Percentiles rank a stretch among this genome's conserved stretches.
These are phyloP conservation scores for Helicoverpa armigera DNA, from an alignment of 1,140 invertebrate species.

Conservation along the genomic window DNA sequence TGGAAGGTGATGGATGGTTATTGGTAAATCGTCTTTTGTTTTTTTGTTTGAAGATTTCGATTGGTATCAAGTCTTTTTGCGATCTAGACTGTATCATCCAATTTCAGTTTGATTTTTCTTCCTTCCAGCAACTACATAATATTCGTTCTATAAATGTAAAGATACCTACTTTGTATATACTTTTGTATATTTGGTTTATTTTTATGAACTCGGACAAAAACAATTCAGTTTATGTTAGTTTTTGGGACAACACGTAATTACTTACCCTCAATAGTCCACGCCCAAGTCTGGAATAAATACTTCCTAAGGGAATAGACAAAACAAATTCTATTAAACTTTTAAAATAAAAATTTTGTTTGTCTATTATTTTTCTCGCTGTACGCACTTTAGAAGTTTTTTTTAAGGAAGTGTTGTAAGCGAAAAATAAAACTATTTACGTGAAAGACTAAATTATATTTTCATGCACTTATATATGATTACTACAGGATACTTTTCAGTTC, in stretches of 20 bases:
- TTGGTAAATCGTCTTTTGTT: background rate
- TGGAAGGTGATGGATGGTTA: constrained; percentile 4
- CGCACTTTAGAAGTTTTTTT: background rate
- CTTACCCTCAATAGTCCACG: background rate
- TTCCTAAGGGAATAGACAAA: background rate
- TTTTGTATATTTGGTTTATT: too few relatives aligned
- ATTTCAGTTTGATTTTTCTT: too few relatives aligned
- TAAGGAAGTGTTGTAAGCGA: background rate
- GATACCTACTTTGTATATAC: too few relatives aligned
- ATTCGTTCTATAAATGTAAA: too few relatives aligned
- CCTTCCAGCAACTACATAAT: too few relatives aligned
- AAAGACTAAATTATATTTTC: too few relatives aligned
- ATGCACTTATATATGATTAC: too few relatives aligned
- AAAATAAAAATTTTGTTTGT: background rate
- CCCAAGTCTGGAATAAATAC: constrained; percentile 15
- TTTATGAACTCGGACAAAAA: background rate
- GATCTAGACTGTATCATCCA: too few relatives aligned
- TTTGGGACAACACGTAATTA: background rate
- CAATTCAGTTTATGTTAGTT: background rate
- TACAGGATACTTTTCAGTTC: too few relatives aligned
- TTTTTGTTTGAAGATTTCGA: too few relatives aligned
- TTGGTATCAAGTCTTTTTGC: too few relatives aligned
- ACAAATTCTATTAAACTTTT: constrained; percentile 3
- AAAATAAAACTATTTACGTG: background rate
- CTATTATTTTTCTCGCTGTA: background rate